Conservation (phyloP, 2,113 vertebrate species). For the Bujurquina vittata region DNA sequence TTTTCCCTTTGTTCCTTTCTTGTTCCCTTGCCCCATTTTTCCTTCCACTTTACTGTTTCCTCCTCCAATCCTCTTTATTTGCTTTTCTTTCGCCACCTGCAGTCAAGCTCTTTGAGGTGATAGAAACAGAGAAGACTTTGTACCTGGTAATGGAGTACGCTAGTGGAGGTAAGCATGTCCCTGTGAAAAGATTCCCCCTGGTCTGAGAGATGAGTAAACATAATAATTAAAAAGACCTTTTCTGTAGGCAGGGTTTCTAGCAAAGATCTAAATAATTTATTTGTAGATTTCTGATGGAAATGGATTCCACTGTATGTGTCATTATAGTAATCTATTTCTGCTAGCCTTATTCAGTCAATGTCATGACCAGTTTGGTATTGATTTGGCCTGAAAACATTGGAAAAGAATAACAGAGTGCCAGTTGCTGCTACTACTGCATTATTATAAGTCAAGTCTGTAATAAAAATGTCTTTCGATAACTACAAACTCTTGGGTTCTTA, state of each 20-base stretch:
- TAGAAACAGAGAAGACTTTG: slow-evolving; percentile 94
- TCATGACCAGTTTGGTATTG: neutral
- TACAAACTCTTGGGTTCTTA: neutral
- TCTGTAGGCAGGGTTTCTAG: neutral
- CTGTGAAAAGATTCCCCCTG: slow-evolving; percentile 34
- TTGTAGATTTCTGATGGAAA: neutral
- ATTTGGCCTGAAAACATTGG: neutral
- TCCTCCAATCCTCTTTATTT: neutral
- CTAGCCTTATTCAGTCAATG: neutral
- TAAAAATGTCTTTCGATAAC: neutral
- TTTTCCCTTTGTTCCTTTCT: neutral
- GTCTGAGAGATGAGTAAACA: neutral
- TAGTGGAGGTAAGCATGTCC: slow-evolving; percentile 86
- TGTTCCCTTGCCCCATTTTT: neutral
- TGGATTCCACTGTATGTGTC: neutral
- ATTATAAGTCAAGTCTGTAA: neutral
- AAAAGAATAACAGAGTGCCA: neutral
- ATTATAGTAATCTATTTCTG: neutral
- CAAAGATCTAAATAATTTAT: neutral
- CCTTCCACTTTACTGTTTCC: neutral
- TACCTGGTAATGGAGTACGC: slow-evolving; percentile 96
- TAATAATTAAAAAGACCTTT: neutral
- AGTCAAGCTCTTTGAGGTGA: slow-evolving; percentile 98
- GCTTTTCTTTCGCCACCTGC: slow-evolving; percentile 34
- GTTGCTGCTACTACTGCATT: neutral